Conservation (phyloP, 1,140 invertebrate genomes). For the Anoplophora glabripennis region DNA sequence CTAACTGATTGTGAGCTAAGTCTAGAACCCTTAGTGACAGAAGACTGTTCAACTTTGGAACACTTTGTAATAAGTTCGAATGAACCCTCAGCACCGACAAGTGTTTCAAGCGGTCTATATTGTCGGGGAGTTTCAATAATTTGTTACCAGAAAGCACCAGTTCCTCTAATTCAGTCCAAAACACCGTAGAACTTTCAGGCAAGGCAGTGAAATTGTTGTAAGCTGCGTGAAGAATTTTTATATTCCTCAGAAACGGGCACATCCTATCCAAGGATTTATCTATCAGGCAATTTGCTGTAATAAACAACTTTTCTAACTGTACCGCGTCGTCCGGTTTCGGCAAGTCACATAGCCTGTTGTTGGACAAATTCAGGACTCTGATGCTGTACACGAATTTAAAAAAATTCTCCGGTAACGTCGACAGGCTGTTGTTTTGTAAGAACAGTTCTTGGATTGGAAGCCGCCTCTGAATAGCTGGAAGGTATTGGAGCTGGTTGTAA, state of each 20-base stretch:
- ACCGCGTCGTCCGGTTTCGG: constrained; percentile 58
- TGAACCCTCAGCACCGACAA: constrained; percentile 75
- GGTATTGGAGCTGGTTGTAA: constrained; percentile 69
- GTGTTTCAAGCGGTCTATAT: constrained; percentile 68
- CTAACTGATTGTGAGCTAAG: constrained; percentile 79
- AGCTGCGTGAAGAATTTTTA: constrained; percentile 71
- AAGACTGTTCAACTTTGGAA: constrained; percentile 73
- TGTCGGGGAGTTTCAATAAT: constrained; percentile 71
- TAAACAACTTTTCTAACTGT: constrained; percentile 68
- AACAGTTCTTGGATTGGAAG: constrained; percentile 68
- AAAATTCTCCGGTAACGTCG: constrained; percentile 69
- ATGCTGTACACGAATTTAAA: constrained; percentile 70
- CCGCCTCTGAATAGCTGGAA: constrained; percentile 67
- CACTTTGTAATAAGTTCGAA: constrained; percentile 72
- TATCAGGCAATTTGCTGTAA: constrained; percentile 75
- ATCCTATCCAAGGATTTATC: constrained; percentile 66
- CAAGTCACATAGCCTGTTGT: constrained; percentile 69
- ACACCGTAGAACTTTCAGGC: constrained; percentile 70
- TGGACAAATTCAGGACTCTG: constrained; percentile 71
- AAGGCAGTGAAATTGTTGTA: constrained; percentile 74
- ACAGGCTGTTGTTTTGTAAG: constrained; percentile 74
- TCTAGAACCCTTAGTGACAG: constrained; percentile 75
- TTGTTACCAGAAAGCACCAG: constrained; percentile 79
- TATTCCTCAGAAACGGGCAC: constrained; percentile 54
- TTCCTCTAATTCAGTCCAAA: constrained; percentile 77